A percentile compares a stretch with the other conserved stretches of the same genome.
These are phyloP conservation scores for Austrolebias charrua DNA, from an alignment of 2,797 vertebrate genomes.

Conservation along the genomic window DNA sequence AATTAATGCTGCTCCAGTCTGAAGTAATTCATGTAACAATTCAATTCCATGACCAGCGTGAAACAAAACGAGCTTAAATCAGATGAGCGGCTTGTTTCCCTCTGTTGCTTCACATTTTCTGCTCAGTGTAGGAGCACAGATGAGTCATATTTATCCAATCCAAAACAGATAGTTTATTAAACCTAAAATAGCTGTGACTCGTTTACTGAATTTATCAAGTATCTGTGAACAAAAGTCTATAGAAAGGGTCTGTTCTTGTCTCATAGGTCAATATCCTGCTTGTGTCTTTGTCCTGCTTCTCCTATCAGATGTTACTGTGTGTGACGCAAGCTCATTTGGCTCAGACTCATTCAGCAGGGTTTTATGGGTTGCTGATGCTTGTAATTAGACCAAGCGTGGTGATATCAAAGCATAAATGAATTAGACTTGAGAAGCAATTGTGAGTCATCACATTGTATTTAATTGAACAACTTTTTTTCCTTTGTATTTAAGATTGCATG, in stretches of 20 bases:
- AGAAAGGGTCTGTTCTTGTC: conserved; percentile 44
- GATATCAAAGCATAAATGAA: conserved; percentile 60
- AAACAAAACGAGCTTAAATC: conserved; percentile 42
- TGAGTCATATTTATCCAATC: conserved; percentile 61
- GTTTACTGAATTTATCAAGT: conserved; percentile 54
- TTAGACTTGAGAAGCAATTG: conserved; percentile 51
- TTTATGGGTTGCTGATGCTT: conserved; percentile 62
- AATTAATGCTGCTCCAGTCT: conserved; percentile 2
- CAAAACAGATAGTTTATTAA: conserved; percentile 39
- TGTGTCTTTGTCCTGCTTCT: conserved; percentile 64
- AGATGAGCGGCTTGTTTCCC: conserved; percentile 61
- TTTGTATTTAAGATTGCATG: conserved; percentile 56
- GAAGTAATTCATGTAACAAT: conserved; percentile 19
- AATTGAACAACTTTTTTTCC: conserved; percentile 62
- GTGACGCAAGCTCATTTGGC: conserved; percentile 51
- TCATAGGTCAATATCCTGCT: conserved; percentile 75
- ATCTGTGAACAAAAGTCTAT: conserved; percentile 48
- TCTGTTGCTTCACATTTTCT: conserved; percentile 61
- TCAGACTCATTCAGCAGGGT: conserved; percentile 51
- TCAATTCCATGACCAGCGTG: conserved; percentile 15
- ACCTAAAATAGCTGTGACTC: conserved; percentile 57
- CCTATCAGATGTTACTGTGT: conserved; percentile 35
- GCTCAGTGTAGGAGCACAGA: conserved; percentile 48
- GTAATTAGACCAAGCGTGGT: conserved; percentile 55
- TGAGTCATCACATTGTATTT: conserved; percentile 62